phyloP scores from a whole-genome alignment of 2,888 invertebrate species.

The Athetis lepigone region DNA sequence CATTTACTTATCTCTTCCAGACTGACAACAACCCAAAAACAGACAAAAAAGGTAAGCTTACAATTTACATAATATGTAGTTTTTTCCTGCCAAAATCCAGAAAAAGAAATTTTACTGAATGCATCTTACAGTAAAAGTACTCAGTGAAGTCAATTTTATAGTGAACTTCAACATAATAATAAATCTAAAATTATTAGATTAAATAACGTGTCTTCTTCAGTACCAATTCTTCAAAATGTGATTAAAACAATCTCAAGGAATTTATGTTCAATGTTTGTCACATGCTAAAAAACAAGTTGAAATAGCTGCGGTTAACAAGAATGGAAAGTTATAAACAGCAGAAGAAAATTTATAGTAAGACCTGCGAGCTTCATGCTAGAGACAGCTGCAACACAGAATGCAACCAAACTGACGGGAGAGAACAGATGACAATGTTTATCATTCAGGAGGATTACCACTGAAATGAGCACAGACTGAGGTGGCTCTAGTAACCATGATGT shows the following conservation, averaged over 20 bases:
- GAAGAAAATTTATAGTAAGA: constrained; percentile 60
- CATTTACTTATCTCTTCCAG: constrained; percentile 79
- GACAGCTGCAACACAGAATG: constrained; percentile 57
- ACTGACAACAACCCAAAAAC: constrained; percentile 90
- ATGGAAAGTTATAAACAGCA: constrained; percentile 51
- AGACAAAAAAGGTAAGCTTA: constrained; percentile 88
- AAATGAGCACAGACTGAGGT: constrained; percentile 58
- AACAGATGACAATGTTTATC: constrained; percentile 49
- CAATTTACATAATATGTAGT: constrained; percentile 1
- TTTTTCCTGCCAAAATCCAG: constrained; percentile 15
- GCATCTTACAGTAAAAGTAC: neutral
- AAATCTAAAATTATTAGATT: constrained; percentile 6
- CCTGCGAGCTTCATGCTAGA: constrained; percentile 52
- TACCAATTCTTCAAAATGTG: constrained; percentile 30
- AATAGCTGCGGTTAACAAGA: constrained; percentile 58
- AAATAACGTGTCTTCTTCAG: constrained; percentile 26
- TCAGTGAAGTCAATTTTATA: constrained; percentile 25
- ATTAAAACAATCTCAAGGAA: constrained; percentile 24
- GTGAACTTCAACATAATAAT: constrained; percentile 12
- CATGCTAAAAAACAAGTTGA: constrained; percentile 39
- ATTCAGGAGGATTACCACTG: constrained; percentile 59
- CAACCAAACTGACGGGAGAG: constrained; percentile 56
- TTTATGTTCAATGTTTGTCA: constrained; percentile 43
- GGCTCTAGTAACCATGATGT: constrained; percentile 56
- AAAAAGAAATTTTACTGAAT: neutral